phyloP scores from a whole-genome alignment of 2,888 invertebrate genomes.

The Petrolisthes manimaculis region DNA sequence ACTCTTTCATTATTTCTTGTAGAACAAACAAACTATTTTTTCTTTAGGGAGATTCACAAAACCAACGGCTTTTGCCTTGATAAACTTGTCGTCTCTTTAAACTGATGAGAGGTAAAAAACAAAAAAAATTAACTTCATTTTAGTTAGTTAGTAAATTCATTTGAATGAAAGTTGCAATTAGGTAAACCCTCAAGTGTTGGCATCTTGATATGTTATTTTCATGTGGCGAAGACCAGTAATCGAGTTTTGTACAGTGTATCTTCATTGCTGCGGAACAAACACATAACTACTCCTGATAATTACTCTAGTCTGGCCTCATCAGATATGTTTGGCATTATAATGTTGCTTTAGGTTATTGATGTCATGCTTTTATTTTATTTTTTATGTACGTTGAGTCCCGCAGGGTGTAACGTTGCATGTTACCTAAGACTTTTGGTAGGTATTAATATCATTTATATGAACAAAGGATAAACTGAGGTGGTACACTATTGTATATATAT shows the following conservation, averaged over 20 bases:
- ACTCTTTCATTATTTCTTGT: no score
- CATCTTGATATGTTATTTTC: neutral
- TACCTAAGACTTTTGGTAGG: slow-evolving; percentile 12
- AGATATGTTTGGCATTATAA: slow-evolving; percentile 62
- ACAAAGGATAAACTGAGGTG: slow-evolving; percentile 24
- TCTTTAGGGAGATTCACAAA: no score
- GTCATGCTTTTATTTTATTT: slow-evolving; percentile 15
- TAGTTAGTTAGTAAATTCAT: no score
- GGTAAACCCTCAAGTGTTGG: neutral
- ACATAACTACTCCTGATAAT: slow-evolving; percentile 56
- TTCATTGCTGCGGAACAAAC: slow-evolving; percentile 40
- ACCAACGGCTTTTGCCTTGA: no score
- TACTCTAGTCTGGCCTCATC: slow-evolving; percentile 61
- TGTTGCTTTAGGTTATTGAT: slow-evolving; percentile 50
- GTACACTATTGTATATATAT: slow-evolving; percentile 45
- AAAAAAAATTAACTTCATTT: no score
- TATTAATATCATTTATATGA: slow-evolving; percentile 3
- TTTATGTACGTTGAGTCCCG: slow-evolving; percentile 29
- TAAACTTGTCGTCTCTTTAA: neutral
- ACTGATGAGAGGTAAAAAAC: neutral
- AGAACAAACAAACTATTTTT: no score
- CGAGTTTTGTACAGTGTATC: slow-evolving; percentile 31
- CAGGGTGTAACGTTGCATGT: slow-evolving; percentile 37
- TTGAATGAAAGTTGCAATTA: no score
- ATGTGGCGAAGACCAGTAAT: slow-evolving; percentile 6